These are phyloP conservation scores for Mirza zaza DNA, from an alignment of 2,113 vertebrate species.

Conservation along the genomic window DNA sequence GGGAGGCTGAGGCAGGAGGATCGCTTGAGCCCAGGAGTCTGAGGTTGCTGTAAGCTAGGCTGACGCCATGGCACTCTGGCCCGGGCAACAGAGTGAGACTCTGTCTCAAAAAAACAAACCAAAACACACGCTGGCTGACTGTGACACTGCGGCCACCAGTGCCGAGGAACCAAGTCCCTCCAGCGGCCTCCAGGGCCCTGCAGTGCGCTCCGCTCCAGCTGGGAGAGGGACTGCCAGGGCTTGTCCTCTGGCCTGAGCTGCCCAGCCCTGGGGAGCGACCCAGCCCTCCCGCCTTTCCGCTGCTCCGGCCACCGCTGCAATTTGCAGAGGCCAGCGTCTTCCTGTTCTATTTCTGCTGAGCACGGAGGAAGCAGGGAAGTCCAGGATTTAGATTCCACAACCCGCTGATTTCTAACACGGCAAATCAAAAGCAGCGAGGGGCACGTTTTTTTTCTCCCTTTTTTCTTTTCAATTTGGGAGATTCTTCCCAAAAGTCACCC, in stretches of 20 bases:
- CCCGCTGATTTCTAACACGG: background rate
- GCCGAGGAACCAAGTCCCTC: background rate
- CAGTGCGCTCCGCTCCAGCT: rapidly evolving
- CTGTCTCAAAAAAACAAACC: no score
- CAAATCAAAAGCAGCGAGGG: background rate
- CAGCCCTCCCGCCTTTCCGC: constrained; percentile 24
- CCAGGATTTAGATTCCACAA: background rate
- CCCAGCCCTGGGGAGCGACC: constrained; percentile 31
- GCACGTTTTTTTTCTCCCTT: background rate
- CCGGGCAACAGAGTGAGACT: no score
- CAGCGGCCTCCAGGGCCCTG: background rate
- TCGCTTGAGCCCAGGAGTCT: no score
- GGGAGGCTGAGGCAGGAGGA: no score
- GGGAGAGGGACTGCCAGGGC: background rate
- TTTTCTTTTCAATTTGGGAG: background rate
- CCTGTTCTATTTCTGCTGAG: constrained; percentile 32
- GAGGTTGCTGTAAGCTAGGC: no score
- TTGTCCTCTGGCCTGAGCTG: constrained; percentile 19
- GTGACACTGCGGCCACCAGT: background rate
- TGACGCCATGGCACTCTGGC: no score
- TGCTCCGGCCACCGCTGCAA: constrained; percentile 7
- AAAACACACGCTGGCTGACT: background rate
- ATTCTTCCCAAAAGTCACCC: background rate
- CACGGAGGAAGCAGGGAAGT: background rate
- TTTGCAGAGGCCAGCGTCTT: constrained; percentile 68